These are phyloP conservation scores for Plebejus anna DNA, from an alignment of 2,888 invertebrate genomes.

Conservation along the genomic window DNA sequence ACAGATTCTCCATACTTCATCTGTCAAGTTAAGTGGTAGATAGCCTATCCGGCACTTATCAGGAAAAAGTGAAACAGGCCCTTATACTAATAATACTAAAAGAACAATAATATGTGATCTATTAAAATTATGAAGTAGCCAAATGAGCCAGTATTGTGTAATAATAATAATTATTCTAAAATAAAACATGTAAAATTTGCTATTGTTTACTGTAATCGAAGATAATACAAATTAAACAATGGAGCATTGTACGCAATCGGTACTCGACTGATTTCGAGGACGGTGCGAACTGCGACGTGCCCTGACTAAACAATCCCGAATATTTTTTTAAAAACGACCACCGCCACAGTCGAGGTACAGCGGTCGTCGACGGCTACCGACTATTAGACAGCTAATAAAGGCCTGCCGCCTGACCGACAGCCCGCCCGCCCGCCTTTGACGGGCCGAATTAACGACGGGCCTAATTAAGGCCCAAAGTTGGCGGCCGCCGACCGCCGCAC, in stretches of 20 bases:
- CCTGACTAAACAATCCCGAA: background rate
- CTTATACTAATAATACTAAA: background rate
- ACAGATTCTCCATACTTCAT: too few species aligned
- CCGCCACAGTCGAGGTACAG: conserved; percentile 50
- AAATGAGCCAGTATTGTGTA: background rate
- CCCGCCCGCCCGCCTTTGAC: conserved; percentile 58
- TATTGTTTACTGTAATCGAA: background rate
- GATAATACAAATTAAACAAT: background rate
- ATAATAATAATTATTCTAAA: background rate
- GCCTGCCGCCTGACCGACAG: conserved; percentile 47
- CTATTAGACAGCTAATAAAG: conserved; percentile 79
- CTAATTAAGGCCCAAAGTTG: conserved; percentile 74
- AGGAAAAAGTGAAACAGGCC: too few species aligned
- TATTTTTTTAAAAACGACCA: background rate
- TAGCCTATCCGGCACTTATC: too few species aligned
- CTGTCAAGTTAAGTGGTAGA: too few species aligned
- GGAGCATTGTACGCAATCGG: background rate
- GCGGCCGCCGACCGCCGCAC: conserved; percentile 49
- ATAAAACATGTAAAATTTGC: background rate
- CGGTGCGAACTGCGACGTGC: conserved; percentile 52
- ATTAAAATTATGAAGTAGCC: background rate
- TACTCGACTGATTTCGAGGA: background rate
- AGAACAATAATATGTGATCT: background rate
- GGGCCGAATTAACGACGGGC: conserved; percentile 72
- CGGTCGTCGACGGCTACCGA: conserved; percentile 50